Evolutionary conservation across 2,113 vertebrate genomes (phyloP).

Genomic region (Jaculus jaculus): DNA sequence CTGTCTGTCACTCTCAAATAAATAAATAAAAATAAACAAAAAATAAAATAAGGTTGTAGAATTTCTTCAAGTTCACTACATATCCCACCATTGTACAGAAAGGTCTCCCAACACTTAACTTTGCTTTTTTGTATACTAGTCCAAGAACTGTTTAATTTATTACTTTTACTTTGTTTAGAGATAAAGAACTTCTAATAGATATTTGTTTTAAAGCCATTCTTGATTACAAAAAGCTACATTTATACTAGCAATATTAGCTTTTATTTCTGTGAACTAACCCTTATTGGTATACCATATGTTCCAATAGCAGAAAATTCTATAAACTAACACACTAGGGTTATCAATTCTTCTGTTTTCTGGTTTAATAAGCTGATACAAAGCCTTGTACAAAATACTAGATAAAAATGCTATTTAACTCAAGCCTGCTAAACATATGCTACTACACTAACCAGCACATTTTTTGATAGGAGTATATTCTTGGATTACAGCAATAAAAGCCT

Average conservation of each 20-base stretch:
- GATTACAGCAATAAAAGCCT: neutral
- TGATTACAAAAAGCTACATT: slow-evolving; percentile 29
- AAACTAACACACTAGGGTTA: slow-evolving; percentile 8
- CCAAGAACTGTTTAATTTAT: slow-evolving; percentile 21
- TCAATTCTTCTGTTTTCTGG: slow-evolving; percentile 36
- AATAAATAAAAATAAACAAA: too few relatives aligned
- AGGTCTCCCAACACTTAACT: neutral
- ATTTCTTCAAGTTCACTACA: slow-evolving; percentile 20
- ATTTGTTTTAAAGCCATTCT: slow-evolving; percentile 37
- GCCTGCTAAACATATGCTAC: slow-evolving; percentile 19
- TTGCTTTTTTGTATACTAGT: slow-evolving; percentile 41
- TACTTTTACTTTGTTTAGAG: slow-evolving; percentile 50
- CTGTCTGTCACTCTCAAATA: too few relatives aligned
- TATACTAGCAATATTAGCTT: slow-evolving; percentile 41
- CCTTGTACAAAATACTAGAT: neutral
- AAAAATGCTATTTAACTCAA: slow-evolving; percentile 30
- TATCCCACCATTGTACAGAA: neutral
- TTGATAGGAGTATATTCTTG: neutral
- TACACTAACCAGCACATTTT: slow-evolving; percentile 46
- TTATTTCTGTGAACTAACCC: slow-evolving; percentile 32
- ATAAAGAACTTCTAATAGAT: slow-evolving; percentile 37
- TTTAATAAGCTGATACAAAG: slow-evolving; percentile 36
- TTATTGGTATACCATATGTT: neutral
- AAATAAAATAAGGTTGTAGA: slow-evolving; percentile 43
- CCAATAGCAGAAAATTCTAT: slow-evolving; percentile 28